phyloP scores from a whole-genome alignment of 1,140 invertebrate genomes.

The Notospermus geniculatus region DNA sequence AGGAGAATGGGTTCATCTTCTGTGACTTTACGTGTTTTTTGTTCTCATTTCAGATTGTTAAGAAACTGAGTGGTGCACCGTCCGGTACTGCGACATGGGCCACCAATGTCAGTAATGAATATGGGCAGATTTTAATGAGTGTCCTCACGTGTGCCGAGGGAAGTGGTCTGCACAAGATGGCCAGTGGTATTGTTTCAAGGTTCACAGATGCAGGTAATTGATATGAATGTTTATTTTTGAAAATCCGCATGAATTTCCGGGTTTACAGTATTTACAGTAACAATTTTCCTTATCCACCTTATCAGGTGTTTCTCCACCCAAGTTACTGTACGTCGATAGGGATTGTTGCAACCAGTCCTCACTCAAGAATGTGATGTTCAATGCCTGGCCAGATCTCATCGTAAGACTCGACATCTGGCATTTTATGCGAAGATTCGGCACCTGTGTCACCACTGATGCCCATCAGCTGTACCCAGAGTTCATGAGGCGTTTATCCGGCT shows the following conservation, averaged over 20 bases:
- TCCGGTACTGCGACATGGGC: constrained; percentile 24
- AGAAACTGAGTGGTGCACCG: constrained; percentile 18
- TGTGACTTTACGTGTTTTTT: no score
- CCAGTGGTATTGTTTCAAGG: constrained; percentile 9
- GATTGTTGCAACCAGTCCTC: not conserved
- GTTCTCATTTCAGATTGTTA: constrained; percentile 5
- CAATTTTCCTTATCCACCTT: no score
- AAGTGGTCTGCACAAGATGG: constrained; percentile 13
- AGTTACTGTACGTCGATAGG: constrained; percentile 6
- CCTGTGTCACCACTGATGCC: constrained; percentile 10
- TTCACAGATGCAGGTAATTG: not conserved
- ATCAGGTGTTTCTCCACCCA: not conserved
- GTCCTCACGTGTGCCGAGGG: constrained; percentile 24
- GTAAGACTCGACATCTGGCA: constrained; percentile 20
- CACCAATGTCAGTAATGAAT: constrained; percentile 30
- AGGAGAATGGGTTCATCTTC: no score
- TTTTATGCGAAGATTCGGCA: constrained; percentile 17
- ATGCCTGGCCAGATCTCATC: constrained; percentile 6
- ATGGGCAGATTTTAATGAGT: constrained; percentile 26
- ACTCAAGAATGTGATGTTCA: not conserved
- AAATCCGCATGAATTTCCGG: no score
- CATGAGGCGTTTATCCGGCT: constrained; percentile 11
- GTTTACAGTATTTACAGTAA: no score
- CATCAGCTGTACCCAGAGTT: constrained; percentile 18
- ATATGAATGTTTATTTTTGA: no score